Evolutionary conservation across 2,888 invertebrate species (phyloP).

Genomic region (Macrophya alboannulata): DNA sequence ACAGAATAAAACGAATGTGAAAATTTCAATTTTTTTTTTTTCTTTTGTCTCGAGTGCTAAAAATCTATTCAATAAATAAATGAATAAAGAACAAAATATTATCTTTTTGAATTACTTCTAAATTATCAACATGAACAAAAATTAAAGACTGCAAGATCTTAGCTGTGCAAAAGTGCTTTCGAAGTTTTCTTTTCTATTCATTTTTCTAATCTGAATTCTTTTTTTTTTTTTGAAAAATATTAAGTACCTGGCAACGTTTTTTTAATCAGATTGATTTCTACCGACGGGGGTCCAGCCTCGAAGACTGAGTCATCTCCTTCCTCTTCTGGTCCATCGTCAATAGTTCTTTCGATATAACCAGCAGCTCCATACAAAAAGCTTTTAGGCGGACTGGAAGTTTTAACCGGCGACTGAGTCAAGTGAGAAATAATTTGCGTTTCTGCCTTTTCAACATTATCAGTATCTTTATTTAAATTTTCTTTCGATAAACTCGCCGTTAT

Average conservation of each 20-base stretch:
- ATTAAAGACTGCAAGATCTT: neutral
- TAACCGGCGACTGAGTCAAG: neutral
- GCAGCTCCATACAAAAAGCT: constrained; percentile 67
- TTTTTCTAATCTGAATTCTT: neutral
- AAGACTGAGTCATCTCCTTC: constrained; percentile 78
- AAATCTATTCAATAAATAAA: neutral
- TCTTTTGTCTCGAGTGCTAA: neutral
- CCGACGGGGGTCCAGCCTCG: constrained; percentile 64
- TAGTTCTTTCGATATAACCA: constrained; percentile 74
- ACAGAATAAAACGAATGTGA: too few relatives aligned
- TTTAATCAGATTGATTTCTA: constrained; percentile 57
- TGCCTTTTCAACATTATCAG: neutral
- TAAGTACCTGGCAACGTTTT: constrained; percentile 59
- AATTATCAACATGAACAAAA: neutral
- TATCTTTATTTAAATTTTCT: neutral
- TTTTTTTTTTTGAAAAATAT: neutral
- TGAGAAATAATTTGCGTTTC: neutral
- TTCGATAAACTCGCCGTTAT: neutral
- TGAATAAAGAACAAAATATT: neutral
- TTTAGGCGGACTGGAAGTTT: constrained; percentile 53
- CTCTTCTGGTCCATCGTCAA: constrained; percentile 75
- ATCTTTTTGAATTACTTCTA: neutral
- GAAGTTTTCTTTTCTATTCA: neutral
- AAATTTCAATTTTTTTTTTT: too few relatives aligned
- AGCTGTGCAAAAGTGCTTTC: neutral